Percentiles rank a stretch among this genome's conserved stretches.
Conservation (phyloP, 2,797 vertebrate genomes). For the Limnodromus scolopaceus region DNA sequence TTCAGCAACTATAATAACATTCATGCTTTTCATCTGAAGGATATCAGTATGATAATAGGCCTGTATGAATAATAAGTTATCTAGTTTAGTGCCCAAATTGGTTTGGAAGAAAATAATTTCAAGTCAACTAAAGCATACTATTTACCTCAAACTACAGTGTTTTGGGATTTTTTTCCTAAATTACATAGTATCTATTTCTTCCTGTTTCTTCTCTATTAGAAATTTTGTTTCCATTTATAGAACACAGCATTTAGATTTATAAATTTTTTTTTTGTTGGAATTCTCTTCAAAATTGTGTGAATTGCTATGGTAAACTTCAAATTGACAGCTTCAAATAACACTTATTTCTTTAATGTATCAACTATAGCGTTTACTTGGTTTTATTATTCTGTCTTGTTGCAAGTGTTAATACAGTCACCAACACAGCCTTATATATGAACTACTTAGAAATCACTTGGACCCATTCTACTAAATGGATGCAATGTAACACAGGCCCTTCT, state of each 20-base stretch:
- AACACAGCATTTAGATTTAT: not conserved
- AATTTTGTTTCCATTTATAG: not conserved
- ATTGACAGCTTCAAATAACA: not conserved
- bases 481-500: not conserved
- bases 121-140: not conserved
- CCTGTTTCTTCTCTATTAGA: not conserved
- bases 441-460: not conserved
- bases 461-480: not conserved
- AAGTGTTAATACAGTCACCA: not conserved
- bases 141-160: not conserved
- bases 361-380: not conserved
- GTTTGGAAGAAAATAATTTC: not conserved
- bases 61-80: not conserved
- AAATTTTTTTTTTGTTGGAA: not conserved
- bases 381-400: not conserved
- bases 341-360: not conserved
- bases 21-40: not conserved
- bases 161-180: not conserved
- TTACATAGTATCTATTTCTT: not conserved
- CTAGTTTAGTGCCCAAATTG: not conserved
- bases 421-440: not conserved
- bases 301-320: not conserved
- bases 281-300: not conserved
- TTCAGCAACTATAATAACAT: not conserved
- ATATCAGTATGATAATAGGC: not conserved